Base-by-base conservation (phyloP, 2,888 invertebrate genomes). In the Mactromeris polynyma region DNA sequence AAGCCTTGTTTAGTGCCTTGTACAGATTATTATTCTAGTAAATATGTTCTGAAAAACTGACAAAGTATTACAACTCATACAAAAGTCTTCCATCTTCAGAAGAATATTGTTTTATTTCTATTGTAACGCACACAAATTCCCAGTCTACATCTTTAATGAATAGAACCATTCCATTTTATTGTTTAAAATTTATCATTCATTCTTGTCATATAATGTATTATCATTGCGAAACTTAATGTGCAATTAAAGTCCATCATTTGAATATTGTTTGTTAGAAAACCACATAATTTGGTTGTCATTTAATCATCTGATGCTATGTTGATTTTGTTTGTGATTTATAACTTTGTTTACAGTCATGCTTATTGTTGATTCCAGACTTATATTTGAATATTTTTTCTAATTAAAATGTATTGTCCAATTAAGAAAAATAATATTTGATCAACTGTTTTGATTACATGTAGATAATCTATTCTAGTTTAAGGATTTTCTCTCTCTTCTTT, bases 201-300 rank as follows among this genome's bases (percentile, higher is more conserved):
- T 14, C 73, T 73, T 73, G 73, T 73, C 73, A 36, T 73, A 36
- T 73, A 33, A 73, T 73, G 73, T 73, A 73, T 73, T 36, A 73
- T 73, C 73, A 17, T 73, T 36, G 36, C 36, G 36, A 73, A 73
- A 73, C 36, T 17, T 33, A 33, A 73, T 33, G 73, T 73, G 73
- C 73, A 73, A 73, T 73, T 33, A 11, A 36, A 73, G 31, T 73
- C 73, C 26, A 19, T 33, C 73, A 73, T 73, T 64, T 64, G 11
- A 64, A 26, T 26, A 64, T 26, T 64, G 58, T 64, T 64, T 26
- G 11, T 64, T 9, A 64, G 58, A n/a, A 64, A 64, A 64, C 26
- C 26, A 26, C 26, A 26, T n/a, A 6, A n/a, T 64, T 26, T 26
- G 7, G 58, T 64, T n/a, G 58, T 64, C 26, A 26, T 64, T 26